Percentiles rank a stretch among this genome's conserved stretches.
Conservation (phyloP, 92 coral and sea anemone species). For the Galaxea fascicularis region DNA sequence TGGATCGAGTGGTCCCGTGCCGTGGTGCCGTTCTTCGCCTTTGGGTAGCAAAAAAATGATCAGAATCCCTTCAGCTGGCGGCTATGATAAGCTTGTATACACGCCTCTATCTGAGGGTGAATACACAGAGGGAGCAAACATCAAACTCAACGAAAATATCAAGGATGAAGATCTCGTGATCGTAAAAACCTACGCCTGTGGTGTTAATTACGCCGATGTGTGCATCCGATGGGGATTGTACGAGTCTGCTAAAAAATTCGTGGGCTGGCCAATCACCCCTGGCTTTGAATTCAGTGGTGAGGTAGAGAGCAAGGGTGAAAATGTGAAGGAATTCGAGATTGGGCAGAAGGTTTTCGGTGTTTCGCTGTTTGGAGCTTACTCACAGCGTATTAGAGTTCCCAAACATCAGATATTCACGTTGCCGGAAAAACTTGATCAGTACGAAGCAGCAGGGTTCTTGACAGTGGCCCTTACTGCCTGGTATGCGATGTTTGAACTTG, state of each 20-base stretch:
- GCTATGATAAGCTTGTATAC: constrained; percentile 88
- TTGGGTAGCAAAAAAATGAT: constrained; percentile 67
- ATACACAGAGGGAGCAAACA: constrained; percentile 88
- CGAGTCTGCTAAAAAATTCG: constrained; percentile 89
- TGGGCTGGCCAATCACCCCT: constrained; percentile 99
- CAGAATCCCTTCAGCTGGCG: constrained; percentile 85
- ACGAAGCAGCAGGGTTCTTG: constrained; percentile 93
- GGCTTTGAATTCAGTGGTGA: constrained; percentile 99
- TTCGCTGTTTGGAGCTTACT: constrained; percentile 92
- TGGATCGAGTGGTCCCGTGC: too few relatives aligned
- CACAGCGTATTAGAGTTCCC: constrained; percentile 85
- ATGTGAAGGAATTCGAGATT: constrained; percentile 82
- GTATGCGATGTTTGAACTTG: constrained; percentile 96
- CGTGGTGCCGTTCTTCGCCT: neutral
- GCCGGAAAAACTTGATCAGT: constrained; percentile 74
- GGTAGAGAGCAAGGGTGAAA: constrained; percentile 80
- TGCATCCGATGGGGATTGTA: constrained; percentile 97
- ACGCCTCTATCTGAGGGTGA: constrained; percentile 61
- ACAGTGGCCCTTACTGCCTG: constrained; percentile 94
- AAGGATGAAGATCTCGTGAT: constrained; percentile 85
- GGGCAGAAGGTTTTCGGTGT: constrained; percentile 90
- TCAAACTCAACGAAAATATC: constrained; percentile 53
- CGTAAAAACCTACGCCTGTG: constrained; percentile 83
- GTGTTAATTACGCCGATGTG: constrained; percentile 96
- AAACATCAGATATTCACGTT: constrained; percentile 79